phyloP scores from a whole-genome alignment of 2,888 invertebrate species.

The Cephus spinipes region DNA sequence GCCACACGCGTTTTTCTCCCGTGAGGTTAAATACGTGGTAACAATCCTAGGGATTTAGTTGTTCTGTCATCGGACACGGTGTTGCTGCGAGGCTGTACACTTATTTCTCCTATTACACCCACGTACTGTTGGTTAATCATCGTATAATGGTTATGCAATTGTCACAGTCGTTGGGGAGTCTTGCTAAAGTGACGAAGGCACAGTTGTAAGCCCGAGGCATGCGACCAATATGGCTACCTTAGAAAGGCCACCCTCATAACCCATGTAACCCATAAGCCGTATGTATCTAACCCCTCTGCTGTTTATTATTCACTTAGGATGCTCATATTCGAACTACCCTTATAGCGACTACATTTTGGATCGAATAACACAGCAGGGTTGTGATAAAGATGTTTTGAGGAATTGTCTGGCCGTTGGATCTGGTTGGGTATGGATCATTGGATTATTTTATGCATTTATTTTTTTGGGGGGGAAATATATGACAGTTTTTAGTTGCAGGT shows the following conservation, averaged over 20 bases:
- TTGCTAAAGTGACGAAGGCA: conserved; percentile 22
- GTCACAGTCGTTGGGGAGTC: conserved; percentile 42
- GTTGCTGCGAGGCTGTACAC: conserved; percentile 48
- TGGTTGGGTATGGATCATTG: neutral
- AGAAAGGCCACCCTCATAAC: conserved; percentile 17
- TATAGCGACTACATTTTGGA: neutral
- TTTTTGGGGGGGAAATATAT: neutral
- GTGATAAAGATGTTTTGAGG: neutral
- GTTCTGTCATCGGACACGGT: conserved; percentile 52
- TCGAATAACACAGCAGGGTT: neutral
- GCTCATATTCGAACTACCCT: conserved; percentile 48
- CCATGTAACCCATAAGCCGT: conserved; percentile 24
- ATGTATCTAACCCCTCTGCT: conserved; percentile 44
- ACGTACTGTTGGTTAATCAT: conserved; percentile 61
- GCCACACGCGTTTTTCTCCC: conserved; percentile 46
- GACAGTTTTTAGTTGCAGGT: neutral
- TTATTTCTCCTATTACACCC: conserved; percentile 64
- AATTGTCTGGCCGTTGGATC: neutral
- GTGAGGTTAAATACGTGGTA: conserved; percentile 48
- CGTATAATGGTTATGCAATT: conserved; percentile 63
- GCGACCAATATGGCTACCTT: conserved; percentile 60
- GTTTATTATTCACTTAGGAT: conserved; percentile 59
- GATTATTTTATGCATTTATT: neutral
- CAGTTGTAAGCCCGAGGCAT: conserved; percentile 49
- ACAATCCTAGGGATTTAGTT: conserved; percentile 49